A percentile compares a stretch with the other conserved stretches of the same genome.
Evolutionary conservation across 2,888 invertebrate genomes (phyloP).

Genomic region (Synergus umbraculus): DNA sequence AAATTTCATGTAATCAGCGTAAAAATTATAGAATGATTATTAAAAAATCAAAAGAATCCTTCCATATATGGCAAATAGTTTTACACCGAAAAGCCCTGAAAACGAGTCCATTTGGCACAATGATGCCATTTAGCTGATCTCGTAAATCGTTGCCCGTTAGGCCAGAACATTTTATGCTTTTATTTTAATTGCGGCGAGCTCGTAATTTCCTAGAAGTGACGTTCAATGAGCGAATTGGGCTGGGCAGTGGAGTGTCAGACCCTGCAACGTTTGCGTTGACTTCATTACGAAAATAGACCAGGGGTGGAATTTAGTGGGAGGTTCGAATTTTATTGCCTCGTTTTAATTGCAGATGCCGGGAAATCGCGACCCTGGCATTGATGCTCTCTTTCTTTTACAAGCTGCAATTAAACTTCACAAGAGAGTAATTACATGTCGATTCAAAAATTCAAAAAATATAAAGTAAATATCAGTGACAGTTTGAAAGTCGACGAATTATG

Average conservation of each 20-base stretch:
- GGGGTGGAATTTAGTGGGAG: neutral
- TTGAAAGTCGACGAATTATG: neutral
- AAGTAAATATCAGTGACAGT: neutral
- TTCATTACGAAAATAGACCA: constrained; percentile 13
- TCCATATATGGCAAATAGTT: too few species aligned
- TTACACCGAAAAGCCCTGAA: neutral
- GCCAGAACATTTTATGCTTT: constrained; percentile 12
- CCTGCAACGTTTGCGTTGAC: constrained; percentile 24
- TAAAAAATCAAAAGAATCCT: too few species aligned
- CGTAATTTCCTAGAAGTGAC: constrained; percentile 21
- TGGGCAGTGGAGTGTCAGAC: neutral
- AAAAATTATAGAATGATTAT: too few species aligned
- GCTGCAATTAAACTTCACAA: neutral
- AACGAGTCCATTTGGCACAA: neutral
- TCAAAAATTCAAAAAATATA: neutral
- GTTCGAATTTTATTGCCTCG: neutral
- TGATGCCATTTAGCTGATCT: constrained; percentile 3
- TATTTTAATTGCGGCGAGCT: constrained; percentile 35
- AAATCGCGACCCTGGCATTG: neutral
- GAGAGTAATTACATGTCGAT: neutral
- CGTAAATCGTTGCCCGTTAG: constrained; percentile 13
- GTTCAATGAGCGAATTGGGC: neutral
- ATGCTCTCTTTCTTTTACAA: neutral
- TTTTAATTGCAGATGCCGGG: constrained; percentile 4
- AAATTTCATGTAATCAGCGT: neutral